A percentile compares a stretch with the other conserved stretches of the same genome.
Conservation (phyloP, 2,797 vertebrate genomes). For the Streptopelia turtur region DNA sequence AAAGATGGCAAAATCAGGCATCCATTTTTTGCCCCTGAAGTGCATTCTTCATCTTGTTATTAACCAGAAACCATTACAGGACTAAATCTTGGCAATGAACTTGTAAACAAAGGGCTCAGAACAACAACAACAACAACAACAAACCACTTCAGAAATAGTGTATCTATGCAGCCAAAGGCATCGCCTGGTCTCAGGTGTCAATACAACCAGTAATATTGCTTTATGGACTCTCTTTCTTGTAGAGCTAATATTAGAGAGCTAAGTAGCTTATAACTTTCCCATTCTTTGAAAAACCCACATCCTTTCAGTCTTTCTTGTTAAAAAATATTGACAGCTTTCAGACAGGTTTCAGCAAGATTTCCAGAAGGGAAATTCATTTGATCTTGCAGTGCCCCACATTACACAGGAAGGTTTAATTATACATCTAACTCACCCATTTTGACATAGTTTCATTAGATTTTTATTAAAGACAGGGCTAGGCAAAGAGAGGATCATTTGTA, state of each 20-base stretch:
- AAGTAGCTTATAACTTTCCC: constrained; percentile 13
- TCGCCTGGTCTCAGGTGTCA: not conserved
- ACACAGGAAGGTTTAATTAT: constrained; percentile 74
- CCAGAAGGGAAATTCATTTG: constrained; percentile 62
- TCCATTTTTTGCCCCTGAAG: constrained; percentile 55
- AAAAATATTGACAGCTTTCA: constrained; percentile 57
- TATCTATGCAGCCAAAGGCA: not conserved
- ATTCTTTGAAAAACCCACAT: constrained; percentile 24
- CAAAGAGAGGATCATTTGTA: constrained; percentile 60
- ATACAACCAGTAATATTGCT: not conserved
- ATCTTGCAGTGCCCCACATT: constrained; percentile 42
- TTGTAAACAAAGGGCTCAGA: not conserved
- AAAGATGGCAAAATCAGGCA: constrained; percentile 59
- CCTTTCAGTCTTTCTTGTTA: constrained; percentile 23
- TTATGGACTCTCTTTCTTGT: not conserved
- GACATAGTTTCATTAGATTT: constrained; percentile 65
- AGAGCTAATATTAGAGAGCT: constrained; percentile 8
- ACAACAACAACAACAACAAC: not conserved
- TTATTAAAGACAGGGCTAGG: constrained; percentile 55
- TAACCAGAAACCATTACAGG: constrained; percentile 8
- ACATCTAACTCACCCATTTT: constrained; percentile 65
- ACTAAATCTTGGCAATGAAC: not conserved
- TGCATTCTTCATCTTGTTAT: not conserved
- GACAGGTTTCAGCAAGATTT: constrained; percentile 55
- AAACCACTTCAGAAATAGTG: not conserved